These are phyloP conservation scores for Tolypeutes matacus DNA, from an alignment of 2,797 vertebrate species.

Conservation along the genomic window DNA sequence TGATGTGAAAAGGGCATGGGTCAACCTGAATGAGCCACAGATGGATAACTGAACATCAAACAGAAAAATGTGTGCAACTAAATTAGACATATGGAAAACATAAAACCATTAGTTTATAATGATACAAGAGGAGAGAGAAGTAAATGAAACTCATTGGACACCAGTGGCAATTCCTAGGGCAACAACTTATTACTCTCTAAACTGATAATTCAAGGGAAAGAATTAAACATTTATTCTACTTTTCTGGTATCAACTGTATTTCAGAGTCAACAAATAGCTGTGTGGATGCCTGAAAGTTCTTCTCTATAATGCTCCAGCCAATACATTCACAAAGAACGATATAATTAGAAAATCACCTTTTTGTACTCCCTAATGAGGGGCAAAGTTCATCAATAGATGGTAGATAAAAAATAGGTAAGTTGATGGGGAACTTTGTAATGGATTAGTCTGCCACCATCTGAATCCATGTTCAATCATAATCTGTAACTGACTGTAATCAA, in stretches of 20 bases:
- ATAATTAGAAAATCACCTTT: conserved; percentile 36
- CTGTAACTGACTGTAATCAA: too few species aligned
- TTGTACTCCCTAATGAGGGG: background rate
- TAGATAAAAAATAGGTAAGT: background rate
- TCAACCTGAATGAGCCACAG: background rate
- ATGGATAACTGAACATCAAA: background rate
- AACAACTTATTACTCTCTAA: background rate
- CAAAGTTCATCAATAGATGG: background rate
- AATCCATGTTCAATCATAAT: background rate
- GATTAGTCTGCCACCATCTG: background rate
- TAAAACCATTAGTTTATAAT: conserved; percentile 1
- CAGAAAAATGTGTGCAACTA: conserved; percentile 16
- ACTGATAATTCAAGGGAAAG: background rate
- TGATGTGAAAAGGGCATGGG: background rate
- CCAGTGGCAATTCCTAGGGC: background rate
- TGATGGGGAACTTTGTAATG: background rate
- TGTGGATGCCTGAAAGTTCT: background rate
- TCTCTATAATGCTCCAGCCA: conserved; percentile 3
- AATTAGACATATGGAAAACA: background rate
- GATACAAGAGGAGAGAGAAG: background rate
- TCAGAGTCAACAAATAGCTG: background rate
- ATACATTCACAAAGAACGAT: background rate
- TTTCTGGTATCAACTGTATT: background rate
- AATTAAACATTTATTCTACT: conserved; percentile 14
- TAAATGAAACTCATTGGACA: background rate